phyloP scores from a whole-genome alignment of 1,140 invertebrate genomes.

The Adoxophyes honmai region DNA sequence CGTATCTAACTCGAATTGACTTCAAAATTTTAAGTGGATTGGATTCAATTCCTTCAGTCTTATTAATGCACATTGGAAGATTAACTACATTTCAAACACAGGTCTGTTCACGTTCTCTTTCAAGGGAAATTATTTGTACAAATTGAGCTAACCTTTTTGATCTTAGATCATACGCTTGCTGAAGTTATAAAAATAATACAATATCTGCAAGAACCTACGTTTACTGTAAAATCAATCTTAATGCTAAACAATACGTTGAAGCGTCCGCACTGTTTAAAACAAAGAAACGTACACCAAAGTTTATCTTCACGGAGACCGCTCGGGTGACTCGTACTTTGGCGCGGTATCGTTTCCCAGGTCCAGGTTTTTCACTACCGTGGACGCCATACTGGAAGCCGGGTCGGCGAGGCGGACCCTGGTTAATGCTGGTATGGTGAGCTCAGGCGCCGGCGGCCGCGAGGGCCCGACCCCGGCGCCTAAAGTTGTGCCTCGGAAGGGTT shows the following conservation, averaged over 20 bases:
- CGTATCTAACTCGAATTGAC: constrained; percentile 5
- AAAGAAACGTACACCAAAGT: constrained; percentile 26
- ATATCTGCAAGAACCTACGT: no score
- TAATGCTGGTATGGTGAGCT: constrained; percentile 42
- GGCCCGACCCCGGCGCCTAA: constrained; percentile 38
- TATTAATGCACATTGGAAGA: constrained; percentile 12
- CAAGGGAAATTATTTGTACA: neutral
- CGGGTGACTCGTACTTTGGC: constrained; percentile 24
- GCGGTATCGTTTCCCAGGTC: constrained; percentile 29
- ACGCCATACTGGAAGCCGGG: constrained; percentile 23
- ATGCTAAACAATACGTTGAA: neutral
- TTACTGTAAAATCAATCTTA: neutral
- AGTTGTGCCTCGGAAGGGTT: constrained; percentile 55
- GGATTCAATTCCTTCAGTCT: constrained; percentile 11
- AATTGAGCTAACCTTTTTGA: neutral
- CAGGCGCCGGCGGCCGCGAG: constrained; percentile 24
- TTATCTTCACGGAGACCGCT: constrained; percentile 31
- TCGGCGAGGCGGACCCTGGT: constrained; percentile 20
- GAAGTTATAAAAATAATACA: neutral
- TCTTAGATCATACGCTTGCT: neutral
- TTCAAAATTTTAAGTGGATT: constrained; percentile 6
- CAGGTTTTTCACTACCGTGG: constrained; percentile 62
- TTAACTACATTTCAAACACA: neutral
- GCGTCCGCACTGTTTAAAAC: neutral
- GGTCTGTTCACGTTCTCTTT: neutral